Percentiles rank a stretch among this genome's conserved stretches.
Conservation (phyloP, 2,888 invertebrate genomes). For the Eulithis prunata region DNA sequence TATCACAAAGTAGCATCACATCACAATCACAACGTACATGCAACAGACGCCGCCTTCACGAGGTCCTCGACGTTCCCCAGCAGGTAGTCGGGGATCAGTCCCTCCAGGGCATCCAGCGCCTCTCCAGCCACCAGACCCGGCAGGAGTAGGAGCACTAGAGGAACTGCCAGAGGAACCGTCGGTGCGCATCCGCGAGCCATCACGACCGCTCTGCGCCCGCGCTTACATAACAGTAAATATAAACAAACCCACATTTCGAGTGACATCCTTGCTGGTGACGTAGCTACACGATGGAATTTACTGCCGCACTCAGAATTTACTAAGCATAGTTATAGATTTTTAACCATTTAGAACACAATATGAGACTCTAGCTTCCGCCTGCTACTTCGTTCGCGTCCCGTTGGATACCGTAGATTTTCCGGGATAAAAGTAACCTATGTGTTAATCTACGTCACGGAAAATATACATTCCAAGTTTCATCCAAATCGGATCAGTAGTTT, state of each 20-base stretch:
- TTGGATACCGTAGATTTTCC: too few relatives aligned
- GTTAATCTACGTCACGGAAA: too few relatives aligned
- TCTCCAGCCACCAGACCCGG: slow-evolving; percentile 37
- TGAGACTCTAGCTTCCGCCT: too few relatives aligned
- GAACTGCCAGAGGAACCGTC: slow-evolving; percentile 23
- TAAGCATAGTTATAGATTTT: too few relatives aligned
- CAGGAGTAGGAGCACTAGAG: slow-evolving; percentile 28
- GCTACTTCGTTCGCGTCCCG: too few relatives aligned
- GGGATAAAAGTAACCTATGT: too few relatives aligned
- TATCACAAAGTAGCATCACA: not conserved
- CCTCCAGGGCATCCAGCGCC: slow-evolving; percentile 48
- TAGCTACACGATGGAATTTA: not conserved
- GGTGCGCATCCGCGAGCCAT: slow-evolving; percentile 44
- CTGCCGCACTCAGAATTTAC: too few relatives aligned
- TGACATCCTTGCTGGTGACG: slow-evolving; percentile 26
- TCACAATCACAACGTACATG: slow-evolving; percentile 51
- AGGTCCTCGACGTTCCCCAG: slow-evolving; percentile 55
- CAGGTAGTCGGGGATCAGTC: slow-evolving; percentile 53
- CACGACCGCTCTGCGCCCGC: slow-evolving; percentile 41
- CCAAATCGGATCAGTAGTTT: too few relatives aligned
- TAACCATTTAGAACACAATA: too few relatives aligned
- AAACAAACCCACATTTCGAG: slow-evolving; percentile 42
- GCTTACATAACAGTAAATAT: slow-evolving; percentile 48
- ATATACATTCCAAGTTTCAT: too few relatives aligned
- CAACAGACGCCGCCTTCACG: slow-evolving; percentile 55